phyloP scores from a whole-genome alignment of 2,113 vertebrate species.

The Myotis brandtii region DNA sequence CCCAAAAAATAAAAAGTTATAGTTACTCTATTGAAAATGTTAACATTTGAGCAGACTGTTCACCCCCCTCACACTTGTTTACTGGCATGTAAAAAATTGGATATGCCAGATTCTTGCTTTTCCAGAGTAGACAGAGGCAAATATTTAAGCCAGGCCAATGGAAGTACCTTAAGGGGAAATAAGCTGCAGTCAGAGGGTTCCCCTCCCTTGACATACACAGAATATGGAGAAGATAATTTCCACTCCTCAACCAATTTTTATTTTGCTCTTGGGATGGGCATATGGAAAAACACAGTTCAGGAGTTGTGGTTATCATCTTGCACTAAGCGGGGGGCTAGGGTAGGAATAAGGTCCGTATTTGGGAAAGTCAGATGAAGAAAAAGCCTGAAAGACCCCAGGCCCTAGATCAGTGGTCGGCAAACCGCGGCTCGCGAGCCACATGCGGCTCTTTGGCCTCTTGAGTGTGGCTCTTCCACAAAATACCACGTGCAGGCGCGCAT shows the following conservation, averaged over 20 bases:
- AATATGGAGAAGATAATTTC: not conserved
- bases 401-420: not conserved
- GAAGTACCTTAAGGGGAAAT: not conserved
- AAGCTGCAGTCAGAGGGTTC: not conserved
- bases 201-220: not conserved
- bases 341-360: not conserved
- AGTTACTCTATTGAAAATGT: not conserved
- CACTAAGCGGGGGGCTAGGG: not conserved
- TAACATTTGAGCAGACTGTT: not conserved
- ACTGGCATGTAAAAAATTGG: not conserved
- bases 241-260: not conserved
- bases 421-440: too few relatives aligned
- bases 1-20: not conserved
- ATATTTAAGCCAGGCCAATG: not conserved
- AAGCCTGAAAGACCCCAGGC: not conserved
- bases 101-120: not conserved
- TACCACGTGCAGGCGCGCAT: too few relatives aligned
- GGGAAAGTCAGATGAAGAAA: not conserved
- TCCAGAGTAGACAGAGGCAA: not conserved
- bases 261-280: not conserved
- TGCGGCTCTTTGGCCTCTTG: too few relatives aligned
- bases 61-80: not conserved
- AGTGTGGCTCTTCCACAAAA: too few relatives aligned
- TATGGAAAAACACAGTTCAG: conserved; percentile 14
- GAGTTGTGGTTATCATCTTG: not conserved